phyloP scores from a whole-genome alignment of 1,140 invertebrate species.

The Cyclina sinensis region DNA sequence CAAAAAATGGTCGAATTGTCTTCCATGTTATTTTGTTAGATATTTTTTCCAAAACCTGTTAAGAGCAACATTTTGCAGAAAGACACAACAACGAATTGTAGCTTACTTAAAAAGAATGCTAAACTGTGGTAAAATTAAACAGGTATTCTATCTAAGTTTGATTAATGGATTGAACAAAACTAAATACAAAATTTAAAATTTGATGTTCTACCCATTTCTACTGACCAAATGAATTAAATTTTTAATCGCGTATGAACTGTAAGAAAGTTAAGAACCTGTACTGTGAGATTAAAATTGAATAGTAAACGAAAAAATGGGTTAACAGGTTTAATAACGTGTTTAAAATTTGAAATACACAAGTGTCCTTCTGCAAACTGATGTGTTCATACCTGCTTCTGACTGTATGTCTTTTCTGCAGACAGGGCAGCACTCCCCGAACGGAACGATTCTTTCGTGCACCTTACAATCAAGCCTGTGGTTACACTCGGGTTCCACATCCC shows the following conservation, averaged over 20 bases:
- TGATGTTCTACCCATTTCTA: background rate
- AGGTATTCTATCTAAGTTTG: too few relatives aligned
- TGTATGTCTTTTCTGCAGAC: conserved; percentile 43
- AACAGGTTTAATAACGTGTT: too few relatives aligned
- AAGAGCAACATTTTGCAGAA: conserved; percentile 55
- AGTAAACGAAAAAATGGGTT: too few relatives aligned
- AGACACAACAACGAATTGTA: background rate
- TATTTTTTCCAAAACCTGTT: conserved; percentile 18
- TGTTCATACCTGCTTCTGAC: conserved; percentile 54
- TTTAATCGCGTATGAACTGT: too few relatives aligned
- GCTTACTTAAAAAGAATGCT: too few relatives aligned
- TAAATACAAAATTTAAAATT: too few relatives aligned
- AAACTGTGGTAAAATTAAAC: too few relatives aligned
- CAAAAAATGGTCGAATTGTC: background rate
- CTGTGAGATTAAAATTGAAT: too few relatives aligned
- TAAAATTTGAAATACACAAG: background rate
- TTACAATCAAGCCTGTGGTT: conserved; percentile 35
- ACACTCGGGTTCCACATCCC: background rate
- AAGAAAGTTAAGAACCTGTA: too few relatives aligned
- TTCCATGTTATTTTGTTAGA: background rate
- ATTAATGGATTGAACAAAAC: too few relatives aligned
- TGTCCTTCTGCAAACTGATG: conserved; percentile 42
- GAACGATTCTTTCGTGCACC: conserved; percentile 28
- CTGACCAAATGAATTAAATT: background rate
- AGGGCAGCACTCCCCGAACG: conserved; percentile 48